A percentile compares a stretch with the other conserved stretches of the same genome.
These are phyloP conservation scores for Charina bottae DNA, from an alignment of 2,113 vertebrate species.

Conservation along the genomic window DNA sequence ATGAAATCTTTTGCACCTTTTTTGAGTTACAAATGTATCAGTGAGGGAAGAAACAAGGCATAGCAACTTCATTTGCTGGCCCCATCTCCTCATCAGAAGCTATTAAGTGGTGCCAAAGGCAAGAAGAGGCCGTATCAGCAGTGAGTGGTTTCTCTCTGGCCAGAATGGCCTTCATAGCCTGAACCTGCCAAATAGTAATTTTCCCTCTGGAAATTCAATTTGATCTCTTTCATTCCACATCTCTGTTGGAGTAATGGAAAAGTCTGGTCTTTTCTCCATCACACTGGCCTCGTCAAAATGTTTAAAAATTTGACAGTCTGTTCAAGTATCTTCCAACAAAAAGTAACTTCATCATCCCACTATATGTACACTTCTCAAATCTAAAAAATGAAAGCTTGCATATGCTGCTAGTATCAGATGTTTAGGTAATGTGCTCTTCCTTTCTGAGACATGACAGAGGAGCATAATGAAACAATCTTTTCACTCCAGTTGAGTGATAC, in stretches of 20 bases:
- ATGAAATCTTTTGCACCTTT: background rate
- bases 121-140: no score
- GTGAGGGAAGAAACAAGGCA: background rate
- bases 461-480: background rate
- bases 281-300: background rate
- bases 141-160: background rate
- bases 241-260: background rate
- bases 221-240: background rate
- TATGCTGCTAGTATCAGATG: background rate
- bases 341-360: background rate
- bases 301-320: background rate
- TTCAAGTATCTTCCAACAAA: background rate
- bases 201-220: background rate
- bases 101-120: background rate
- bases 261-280: background rate
- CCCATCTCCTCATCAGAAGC: background rate
- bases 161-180: background rate
- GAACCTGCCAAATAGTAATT: background rate
- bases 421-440: background rate
- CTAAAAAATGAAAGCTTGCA: background rate
- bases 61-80: background rate
- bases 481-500: background rate
- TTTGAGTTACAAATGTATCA: background rate
- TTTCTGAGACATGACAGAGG: background rate
- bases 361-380: background rate